Percentiles rank a stretch among this genome's conserved stretches.
Conservation (phyloP, 2,888 invertebrate genomes). For the Blastobasis adustella region DNA sequence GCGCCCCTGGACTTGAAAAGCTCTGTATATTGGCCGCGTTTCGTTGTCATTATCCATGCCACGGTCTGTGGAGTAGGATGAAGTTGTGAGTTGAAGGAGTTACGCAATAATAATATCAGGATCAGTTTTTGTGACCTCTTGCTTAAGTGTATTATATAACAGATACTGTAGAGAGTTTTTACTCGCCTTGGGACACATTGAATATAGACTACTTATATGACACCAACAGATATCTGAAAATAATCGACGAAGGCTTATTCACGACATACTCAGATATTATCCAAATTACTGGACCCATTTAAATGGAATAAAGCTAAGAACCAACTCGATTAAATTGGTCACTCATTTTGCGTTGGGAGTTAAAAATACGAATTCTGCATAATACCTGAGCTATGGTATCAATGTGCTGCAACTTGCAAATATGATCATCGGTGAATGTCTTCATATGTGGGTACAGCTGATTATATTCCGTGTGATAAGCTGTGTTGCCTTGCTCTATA, state of each 20-base stretch:
- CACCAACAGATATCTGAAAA: no score
- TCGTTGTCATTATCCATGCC: conserved; percentile 39
- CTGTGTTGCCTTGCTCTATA: conserved; percentile 40
- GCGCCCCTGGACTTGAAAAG: conserved; percentile 32
- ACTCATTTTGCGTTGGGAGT: no score
- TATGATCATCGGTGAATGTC: conserved; percentile 43
- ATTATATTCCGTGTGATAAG: conserved; percentile 56
- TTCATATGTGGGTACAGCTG: conserved; percentile 47
- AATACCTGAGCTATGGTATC: conserved; percentile 57
- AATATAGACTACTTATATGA: background rate
- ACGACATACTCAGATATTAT: no score
- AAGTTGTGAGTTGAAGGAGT: background rate
- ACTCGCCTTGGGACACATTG: background rate
- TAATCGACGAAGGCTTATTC: no score
- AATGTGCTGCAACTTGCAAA: conserved; percentile 51
- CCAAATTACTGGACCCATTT: no score
- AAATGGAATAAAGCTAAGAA: no score
- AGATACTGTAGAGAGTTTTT: background rate
- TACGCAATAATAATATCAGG: background rate
- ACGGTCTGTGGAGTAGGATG: conserved; percentile 24
- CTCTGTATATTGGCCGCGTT: conserved; percentile 41
- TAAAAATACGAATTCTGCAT: no score
- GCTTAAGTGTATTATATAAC: background rate
- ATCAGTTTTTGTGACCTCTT: background rate
- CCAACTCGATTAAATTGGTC: no score